A percentile compares a stretch with the other conserved stretches of the same genome.
Evolutionary conservation across 2,888 invertebrate genomes (phyloP).

Genomic region (Carterocephalus palaemon): DNA sequence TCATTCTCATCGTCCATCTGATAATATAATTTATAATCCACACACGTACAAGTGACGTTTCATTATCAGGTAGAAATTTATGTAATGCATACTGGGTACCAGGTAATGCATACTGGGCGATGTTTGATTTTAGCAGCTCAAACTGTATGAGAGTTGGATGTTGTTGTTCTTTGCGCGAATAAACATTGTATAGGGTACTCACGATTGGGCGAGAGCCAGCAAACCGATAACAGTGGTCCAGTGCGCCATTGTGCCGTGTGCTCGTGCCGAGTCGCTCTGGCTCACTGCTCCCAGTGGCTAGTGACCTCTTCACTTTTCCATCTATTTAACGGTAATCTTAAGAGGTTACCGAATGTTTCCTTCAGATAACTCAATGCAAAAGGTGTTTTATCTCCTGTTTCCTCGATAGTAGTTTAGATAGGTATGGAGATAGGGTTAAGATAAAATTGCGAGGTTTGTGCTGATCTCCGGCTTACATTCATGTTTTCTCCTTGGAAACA

Average conservation of each 20-base stretch:
- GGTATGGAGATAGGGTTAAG: conserved; percentile 13
- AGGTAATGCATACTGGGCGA: no score
- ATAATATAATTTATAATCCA: no score
- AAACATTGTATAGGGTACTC: conserved; percentile 43
- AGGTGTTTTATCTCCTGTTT: conserved; percentile 14
- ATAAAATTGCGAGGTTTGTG: conserved; percentile 2
- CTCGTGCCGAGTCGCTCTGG: conserved; percentile 40
- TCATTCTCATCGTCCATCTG: no score
- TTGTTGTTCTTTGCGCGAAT: conserved; percentile 4
- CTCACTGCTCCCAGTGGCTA: conserved; percentile 40
- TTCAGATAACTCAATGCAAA: conserved; percentile 39
- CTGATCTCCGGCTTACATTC: neutral
- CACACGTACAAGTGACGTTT: no score
- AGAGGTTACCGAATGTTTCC: conserved; percentile 40
- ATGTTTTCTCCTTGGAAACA: no score
- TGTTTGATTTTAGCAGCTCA: no score
- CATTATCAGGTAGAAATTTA: no score
- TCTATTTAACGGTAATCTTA: conserved; percentile 43
- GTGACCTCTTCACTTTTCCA: conserved; percentile 8
- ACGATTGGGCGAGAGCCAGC: conserved; percentile 60
- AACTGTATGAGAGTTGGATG: neutral
- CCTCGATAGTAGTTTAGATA: neutral
- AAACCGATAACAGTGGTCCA: conserved; percentile 46
- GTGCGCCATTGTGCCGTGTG: conserved; percentile 49
- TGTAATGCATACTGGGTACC: no score